Evolutionary conservation across 2,797 vertebrate genomes (phyloP).

Genomic region (Paedocypris micromegethes): DNA sequence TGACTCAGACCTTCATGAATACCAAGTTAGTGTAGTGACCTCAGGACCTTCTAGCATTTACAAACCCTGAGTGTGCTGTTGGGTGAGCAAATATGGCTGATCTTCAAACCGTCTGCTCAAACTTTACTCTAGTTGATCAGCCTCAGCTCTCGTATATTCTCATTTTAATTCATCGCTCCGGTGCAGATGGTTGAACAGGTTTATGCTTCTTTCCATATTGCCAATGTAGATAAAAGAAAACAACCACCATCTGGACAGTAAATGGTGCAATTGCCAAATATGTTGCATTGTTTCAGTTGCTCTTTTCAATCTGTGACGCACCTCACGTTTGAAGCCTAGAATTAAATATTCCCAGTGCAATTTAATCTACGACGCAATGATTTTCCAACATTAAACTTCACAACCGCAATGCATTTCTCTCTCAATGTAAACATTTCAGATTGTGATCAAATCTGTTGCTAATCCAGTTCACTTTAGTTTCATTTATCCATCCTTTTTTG

Average conservation of each 20-base stretch:
- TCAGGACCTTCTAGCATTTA: constrained; percentile 1
- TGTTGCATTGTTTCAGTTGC: constrained; percentile 39
- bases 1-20: constrained; percentile 13
- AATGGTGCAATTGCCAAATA: constrained; percentile 49
- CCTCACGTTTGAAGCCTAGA: not conserved
- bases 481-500: too few relatives aligned
- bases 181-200: constrained; percentile 16
- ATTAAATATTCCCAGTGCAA: too few relatives aligned
- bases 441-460: too few relatives aligned
- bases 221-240: constrained; percentile 67
- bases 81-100: constrained; percentile 17
- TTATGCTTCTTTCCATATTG: constrained; percentile 34
- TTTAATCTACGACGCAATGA: too few relatives aligned
- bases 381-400: too few relatives aligned
- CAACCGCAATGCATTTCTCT: too few relatives aligned
- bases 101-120: constrained; percentile 43
- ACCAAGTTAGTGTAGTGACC: constrained; percentile 3
- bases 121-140: constrained; percentile 56
- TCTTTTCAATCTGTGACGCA: constrained; percentile 16
- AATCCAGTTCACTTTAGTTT: too few relatives aligned
- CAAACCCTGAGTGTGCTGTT: constrained; percentile 12
- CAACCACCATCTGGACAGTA: constrained; percentile 40
- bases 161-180: constrained; percentile 51
- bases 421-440: too few relatives aligned
- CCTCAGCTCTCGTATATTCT: constrained; percentile 47